Evolutionary conservation across 2,797 vertebrate species (phyloP), one percentile per base, ranked within the genome.

Genomic region (Acanthurus tractus): DNA sequence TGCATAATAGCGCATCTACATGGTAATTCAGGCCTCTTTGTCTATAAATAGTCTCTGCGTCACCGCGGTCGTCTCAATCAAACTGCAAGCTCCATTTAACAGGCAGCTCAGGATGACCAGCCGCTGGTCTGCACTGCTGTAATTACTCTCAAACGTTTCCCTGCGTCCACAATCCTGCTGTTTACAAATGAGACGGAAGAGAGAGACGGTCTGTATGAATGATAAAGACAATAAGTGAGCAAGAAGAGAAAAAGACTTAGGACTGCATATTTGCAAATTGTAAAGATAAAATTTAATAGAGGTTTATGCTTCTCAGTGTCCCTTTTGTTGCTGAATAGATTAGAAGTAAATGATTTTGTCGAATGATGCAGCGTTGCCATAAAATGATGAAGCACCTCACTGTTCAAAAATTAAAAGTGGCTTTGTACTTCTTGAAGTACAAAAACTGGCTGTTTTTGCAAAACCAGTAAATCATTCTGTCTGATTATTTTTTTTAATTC

Each of bases 1-100:
- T 79, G 57, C 57, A 22, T 57, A 70, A 76, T 22, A 9, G 29
- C 29, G 29, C 40, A 59, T 29, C 12, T 29, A 45, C 34, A 38
- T 46, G 52, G 29, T 23, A 64, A 54, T 54, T 75, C 59, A 22
- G 38, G 29, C 18, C 64, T 38, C 1, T 34, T 15, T 6, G 2
- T 63, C 75, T 83, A 77, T 63, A 77, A 81, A 79, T 78, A 87
- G 70, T 42, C 3, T 20, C 63, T 36, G 63, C 59, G 29, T 82
- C 81, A 64, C 13, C 4, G 34, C 8, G 36, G 72, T 9, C 22
- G 3, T 65, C 68, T 76, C 76, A 49, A 75, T 84, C 81, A 76
- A 73, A 58, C 34, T 40, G 61, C 22, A 44, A 56, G 61, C 65
- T 65, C 40, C 65, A 67, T 85, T 81, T 73, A 78, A 13, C 15